These are phyloP conservation scores for Merops nubicus DNA, from an alignment of 2,113 vertebrate genomes.

Conservation along the genomic window DNA sequence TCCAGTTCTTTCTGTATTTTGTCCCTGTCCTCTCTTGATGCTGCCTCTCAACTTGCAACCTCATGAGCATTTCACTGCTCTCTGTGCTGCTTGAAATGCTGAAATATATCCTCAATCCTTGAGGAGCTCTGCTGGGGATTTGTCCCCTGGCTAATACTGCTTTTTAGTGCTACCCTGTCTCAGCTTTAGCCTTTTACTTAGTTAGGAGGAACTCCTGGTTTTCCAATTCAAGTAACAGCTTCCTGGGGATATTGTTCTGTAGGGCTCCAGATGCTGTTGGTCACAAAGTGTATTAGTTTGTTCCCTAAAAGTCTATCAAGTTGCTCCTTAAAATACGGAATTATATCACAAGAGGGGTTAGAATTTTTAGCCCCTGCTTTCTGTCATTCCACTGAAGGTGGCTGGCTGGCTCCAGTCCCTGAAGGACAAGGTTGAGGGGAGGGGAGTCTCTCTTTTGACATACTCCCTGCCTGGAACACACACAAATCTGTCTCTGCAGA, in stretches of 20 bases:
- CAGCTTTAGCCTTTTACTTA: not conserved
- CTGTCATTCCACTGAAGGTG: not conserved
- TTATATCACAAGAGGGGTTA: not conserved
- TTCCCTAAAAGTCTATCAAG: not conserved
- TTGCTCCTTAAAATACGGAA: conserved; percentile 1
- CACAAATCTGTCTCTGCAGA: not conserved
- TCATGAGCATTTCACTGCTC: not conserved
- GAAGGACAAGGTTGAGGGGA: not conserved
- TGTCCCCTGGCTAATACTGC: not conserved
- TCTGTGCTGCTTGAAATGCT: not conserved
- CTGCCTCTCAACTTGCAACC: not conserved
- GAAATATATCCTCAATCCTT: not conserved
- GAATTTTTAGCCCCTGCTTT: not conserved
- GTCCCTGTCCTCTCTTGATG: not conserved
- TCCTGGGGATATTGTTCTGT: not conserved
- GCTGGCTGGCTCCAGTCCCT: not conserved
- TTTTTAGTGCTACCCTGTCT: not conserved
- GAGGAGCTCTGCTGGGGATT: not conserved
- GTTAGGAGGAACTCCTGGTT: not conserved
- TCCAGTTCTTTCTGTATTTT: not conserved
- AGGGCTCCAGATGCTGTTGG: not conserved
- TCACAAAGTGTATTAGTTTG: not conserved
- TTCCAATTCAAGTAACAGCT: not conserved
- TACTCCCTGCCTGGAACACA: not conserved
- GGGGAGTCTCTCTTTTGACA: not conserved